A percentile compares a stretch with the other conserved stretches of the same genome.
These are phyloP conservation scores for Oplegnathus fasciatus DNA, from an alignment of 2,113 vertebrate genomes.

Conservation along the genomic window DNA sequence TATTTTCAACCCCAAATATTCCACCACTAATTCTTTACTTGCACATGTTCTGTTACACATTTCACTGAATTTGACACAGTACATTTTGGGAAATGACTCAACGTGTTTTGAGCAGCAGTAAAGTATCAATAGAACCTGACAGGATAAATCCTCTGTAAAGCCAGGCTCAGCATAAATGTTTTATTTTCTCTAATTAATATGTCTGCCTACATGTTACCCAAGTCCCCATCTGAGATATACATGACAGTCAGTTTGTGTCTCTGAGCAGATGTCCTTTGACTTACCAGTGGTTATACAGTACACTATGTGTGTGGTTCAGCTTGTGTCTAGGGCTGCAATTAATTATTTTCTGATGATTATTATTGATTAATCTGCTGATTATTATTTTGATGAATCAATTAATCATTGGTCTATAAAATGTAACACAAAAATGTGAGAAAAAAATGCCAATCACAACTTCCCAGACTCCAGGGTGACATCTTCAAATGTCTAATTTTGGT, in stretches of 20 bases:
- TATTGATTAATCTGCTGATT: not conserved
- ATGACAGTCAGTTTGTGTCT: not conserved
- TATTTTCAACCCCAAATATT: slow-evolving; percentile 35
- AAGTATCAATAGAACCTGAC: slow-evolving; percentile 15
- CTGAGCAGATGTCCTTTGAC: not conserved
- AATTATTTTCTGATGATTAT: not conserved
- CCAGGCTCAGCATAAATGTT: slow-evolving; percentile 1
- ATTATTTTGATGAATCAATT: not conserved
- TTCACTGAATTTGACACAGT: not conserved
- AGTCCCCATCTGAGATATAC: not conserved
- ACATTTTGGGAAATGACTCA: slow-evolving; percentile 13
- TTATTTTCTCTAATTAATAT: not conserved
- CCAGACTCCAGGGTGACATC: not conserved
- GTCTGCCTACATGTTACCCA: not conserved
- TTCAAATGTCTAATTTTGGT: not conserved
- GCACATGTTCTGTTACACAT: not conserved
- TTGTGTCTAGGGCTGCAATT: not conserved
- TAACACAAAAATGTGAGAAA: not conserved
- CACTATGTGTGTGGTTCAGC: not conserved
- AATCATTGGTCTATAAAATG: not conserved
- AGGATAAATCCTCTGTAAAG: slow-evolving; percentile 6
- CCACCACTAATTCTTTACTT: slow-evolving; percentile 1
- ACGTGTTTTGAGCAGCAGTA: not conserved
- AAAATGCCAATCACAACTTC: not conserved
- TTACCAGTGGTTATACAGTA: not conserved